phyloP scores from a whole-genome alignment of 2,113 vertebrate species.

The Riparia riparia region DNA sequence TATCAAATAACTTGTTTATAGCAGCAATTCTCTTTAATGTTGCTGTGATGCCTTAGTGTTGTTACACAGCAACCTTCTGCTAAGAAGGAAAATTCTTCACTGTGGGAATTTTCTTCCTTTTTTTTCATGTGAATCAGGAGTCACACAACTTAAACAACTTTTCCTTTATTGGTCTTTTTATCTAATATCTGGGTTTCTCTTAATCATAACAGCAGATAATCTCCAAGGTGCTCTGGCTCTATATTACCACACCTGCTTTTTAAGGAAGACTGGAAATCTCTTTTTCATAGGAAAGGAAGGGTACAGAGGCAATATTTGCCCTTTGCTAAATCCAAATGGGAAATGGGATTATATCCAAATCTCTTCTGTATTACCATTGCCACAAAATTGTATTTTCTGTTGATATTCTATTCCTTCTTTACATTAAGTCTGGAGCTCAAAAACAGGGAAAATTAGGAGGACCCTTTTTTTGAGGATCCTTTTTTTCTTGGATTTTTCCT shows the following conservation, averaged over 20 bases:
- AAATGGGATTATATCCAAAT: not conserved
- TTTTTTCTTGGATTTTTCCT: not conserved
- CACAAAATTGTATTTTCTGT: not conserved
- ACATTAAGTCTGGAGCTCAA: not conserved
- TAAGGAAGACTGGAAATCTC: not conserved
- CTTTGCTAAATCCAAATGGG: not conserved
- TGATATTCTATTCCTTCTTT: not conserved
- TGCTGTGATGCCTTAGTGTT: not conserved
- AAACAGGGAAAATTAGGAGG: not conserved
- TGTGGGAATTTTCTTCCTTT: not conserved
- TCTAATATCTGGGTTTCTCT: not conserved
- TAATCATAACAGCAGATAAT: not conserved
- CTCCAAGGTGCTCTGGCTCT: not conserved
- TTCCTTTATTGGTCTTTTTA: not conserved
- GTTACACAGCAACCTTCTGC: not conserved
- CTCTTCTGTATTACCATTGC: not conserved
- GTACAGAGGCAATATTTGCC: not conserved
- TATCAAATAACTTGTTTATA: conserved; percentile 10
- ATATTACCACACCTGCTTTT: not conserved
- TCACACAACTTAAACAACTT: not conserved
- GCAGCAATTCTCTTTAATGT: not conserved
- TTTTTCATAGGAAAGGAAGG: not conserved
- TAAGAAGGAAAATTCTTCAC: not conserved
- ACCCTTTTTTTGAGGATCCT: not conserved
- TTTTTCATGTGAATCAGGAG: not conserved